Conservation (phyloP, 2,888 invertebrate genomes). For the Suillia variegata region DNA sequence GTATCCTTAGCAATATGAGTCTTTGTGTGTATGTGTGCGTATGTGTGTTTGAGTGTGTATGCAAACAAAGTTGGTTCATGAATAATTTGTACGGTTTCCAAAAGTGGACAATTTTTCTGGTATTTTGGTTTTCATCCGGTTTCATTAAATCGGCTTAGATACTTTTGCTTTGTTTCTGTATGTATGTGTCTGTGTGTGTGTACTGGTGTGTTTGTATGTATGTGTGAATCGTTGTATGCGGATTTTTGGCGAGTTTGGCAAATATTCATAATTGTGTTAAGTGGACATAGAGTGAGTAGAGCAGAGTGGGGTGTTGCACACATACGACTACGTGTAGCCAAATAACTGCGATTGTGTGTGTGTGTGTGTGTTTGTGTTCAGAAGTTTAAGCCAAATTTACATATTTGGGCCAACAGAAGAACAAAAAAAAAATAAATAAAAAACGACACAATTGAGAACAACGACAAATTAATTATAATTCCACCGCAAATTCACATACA, state of each 20-base stretch:
- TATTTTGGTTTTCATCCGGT: slow-evolving; percentile 39
- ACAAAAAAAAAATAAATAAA: too few relatives aligned
- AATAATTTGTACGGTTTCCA: neutral
- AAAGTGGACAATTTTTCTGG: slow-evolving; percentile 13
- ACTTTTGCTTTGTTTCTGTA: slow-evolving; percentile 18
- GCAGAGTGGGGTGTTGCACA: neutral
- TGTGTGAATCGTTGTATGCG: slow-evolving; percentile 13
- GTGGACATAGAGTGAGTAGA: slow-evolving; percentile 17
- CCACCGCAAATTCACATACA: neutral
- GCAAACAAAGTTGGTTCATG: neutral
- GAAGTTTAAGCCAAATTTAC: slow-evolving; percentile 2
- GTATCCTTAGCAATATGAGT: neutral
- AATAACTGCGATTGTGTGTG: too few relatives aligned
- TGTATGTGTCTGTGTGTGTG: slow-evolving; percentile 3
- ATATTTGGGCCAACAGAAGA: slow-evolving; percentile 3
- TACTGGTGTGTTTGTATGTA: slow-evolving; percentile 14
- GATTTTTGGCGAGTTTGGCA: slow-evolving; percentile 28
- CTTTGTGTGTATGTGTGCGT: neutral
- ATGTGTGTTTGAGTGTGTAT: too few relatives aligned
- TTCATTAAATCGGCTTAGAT: slow-evolving; percentile 54
- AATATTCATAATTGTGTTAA: slow-evolving; percentile 36
- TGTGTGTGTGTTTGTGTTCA: neutral
- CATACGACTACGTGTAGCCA: too few relatives aligned
- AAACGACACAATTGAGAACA: too few relatives aligned
- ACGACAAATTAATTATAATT: neutral